A percentile compares a stretch with the other conserved stretches of the same genome.
These are phyloP conservation scores for Synodontis membranacea DNA, from an alignment of 2,113 vertebrate species.

Conservation along the genomic window DNA sequence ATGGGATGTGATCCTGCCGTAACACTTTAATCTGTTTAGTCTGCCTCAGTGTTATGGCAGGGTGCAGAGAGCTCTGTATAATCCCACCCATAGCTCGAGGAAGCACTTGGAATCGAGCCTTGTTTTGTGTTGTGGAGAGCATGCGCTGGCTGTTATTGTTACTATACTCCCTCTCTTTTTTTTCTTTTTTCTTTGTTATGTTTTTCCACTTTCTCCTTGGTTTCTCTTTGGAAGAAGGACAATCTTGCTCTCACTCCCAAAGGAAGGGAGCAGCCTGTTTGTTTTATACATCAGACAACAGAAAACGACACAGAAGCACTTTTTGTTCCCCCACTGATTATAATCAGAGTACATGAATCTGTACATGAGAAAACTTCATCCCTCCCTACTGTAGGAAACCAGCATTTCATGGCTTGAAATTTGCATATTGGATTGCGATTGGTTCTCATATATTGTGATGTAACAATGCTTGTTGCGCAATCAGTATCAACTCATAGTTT, in stretches of 20 bases:
- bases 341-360: neutral
- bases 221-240: neutral
- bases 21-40: slow-evolving; percentile 78
- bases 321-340: neutral
- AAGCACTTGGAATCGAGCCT: slow-evolving; percentile 54
- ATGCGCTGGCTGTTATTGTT: neutral
- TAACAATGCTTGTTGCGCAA: neutral
- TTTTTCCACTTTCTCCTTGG: slow-evolving; percentile 11
- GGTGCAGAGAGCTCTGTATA: slow-evolving; percentile 61
- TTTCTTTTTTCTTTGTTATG: neutral
- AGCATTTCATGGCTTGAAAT: neutral
- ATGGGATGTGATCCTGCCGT: slow-evolving; percentile 69
- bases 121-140: slow-evolving; percentile 40
- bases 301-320: neutral
- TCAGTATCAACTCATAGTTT: neutral
- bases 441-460: neutral
- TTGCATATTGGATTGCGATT: neutral
- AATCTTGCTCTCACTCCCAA: too few species aligned
- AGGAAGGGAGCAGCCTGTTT: neutral
- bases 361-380: neutral
- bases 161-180: neutral
- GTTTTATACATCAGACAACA: neutral
- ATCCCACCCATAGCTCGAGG: slow-evolving; percentile 58
- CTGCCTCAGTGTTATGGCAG: slow-evolving; percentile 66
- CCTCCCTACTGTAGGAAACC: neutral